Evolutionary conservation across 2,797 vertebrate species (phyloP).

Genomic region (Hybognathus amarus): DNA sequence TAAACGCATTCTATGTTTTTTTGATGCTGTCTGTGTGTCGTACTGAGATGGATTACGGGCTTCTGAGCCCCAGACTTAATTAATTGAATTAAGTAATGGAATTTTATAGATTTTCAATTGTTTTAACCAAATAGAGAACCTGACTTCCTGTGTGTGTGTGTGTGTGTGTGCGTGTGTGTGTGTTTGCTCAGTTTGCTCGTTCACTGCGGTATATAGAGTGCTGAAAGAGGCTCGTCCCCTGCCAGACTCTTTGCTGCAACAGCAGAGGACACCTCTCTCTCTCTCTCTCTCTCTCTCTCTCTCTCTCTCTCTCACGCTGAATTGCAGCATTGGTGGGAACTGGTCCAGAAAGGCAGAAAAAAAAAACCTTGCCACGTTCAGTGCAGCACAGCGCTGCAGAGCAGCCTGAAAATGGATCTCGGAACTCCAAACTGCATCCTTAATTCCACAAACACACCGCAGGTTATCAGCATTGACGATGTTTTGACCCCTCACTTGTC

Average conservation of each 20-base stretch:
- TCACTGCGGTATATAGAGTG: conserved; percentile 52
- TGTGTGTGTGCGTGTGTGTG: conserved; percentile 8
- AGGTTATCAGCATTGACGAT: background rate
- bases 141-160: conserved; percentile 39
- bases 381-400: conserved; percentile 46
- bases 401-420: conserved; percentile 17
- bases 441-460: background rate
- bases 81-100: conserved; percentile 10
- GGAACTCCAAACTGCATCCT: conserved; percentile 35
- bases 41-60: background rate
- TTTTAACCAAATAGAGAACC: conserved; percentile 46
- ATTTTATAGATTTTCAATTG: conserved; percentile 34
- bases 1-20: background rate
- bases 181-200: background rate
- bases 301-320: background rate
- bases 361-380: conserved; percentile 52
- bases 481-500: background rate
- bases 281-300: background rate
- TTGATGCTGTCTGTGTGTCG: background rate
- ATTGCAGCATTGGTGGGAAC: conserved; percentile 78
- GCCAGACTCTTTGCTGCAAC: conserved; percentile 70
- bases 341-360: conserved; percentile 70
- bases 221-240: conserved; percentile 59
- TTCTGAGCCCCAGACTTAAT: conserved; percentile 21
- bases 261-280: conserved; percentile 61